Conservation (phyloP, 2,113 vertebrate genomes). For the Chascanopsetta lugubris region DNA sequence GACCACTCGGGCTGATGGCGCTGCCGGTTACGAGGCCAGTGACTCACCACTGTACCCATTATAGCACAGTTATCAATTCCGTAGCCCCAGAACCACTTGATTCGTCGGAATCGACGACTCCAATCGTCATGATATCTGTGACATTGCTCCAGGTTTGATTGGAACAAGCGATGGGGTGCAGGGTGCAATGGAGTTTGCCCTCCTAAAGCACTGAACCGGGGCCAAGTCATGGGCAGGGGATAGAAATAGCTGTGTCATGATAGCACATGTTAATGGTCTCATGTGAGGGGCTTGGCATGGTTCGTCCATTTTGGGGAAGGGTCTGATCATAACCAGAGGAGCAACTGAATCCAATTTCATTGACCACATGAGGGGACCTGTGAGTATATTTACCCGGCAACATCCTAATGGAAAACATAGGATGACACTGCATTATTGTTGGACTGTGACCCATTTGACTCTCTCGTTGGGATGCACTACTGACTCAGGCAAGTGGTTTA, state of each 20-base stretch:
- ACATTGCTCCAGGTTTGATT: slow-evolving; percentile 16
- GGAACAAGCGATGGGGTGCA: slow-evolving; percentile 18
- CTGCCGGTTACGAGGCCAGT: neutral
- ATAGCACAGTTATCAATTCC: slow-evolving; percentile 18
- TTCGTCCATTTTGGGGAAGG: slow-evolving; percentile 2
- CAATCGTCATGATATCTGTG: slow-evolving; percentile 12
- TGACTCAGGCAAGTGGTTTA: slow-evolving; percentile 11
- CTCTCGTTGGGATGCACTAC: slow-evolving; percentile 39
- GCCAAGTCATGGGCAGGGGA: slow-evolving; percentile 11
- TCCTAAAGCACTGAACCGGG: slow-evolving; percentile 10
- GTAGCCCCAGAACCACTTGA: slow-evolving; percentile 3
- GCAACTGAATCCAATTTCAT: slow-evolving; percentile 8
- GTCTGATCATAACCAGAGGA: neutral
- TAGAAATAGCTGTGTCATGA: slow-evolving; percentile 21
- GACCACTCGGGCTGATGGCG: neutral
- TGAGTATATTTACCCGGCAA: slow-evolving; percentile 3
- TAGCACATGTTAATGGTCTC: slow-evolving; percentile 37
- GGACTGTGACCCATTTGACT: slow-evolving; percentile 22
- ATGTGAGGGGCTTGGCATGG: slow-evolving; percentile 9
- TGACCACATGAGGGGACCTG: slow-evolving; percentile 1
- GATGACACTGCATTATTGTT: slow-evolving; percentile 22
- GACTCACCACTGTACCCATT: slow-evolving; percentile 17
- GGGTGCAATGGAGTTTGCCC: slow-evolving; percentile 33
- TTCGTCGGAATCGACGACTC: slow-evolving; percentile 12
- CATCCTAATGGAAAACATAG: slow-evolving; percentile 1